A percentile compares a stretch with the other conserved stretches of the same genome.
These are phyloP conservation scores for Phorcus lineatus DNA, from an alignment of 2,888 invertebrate species.

Conservation along the genomic window DNA sequence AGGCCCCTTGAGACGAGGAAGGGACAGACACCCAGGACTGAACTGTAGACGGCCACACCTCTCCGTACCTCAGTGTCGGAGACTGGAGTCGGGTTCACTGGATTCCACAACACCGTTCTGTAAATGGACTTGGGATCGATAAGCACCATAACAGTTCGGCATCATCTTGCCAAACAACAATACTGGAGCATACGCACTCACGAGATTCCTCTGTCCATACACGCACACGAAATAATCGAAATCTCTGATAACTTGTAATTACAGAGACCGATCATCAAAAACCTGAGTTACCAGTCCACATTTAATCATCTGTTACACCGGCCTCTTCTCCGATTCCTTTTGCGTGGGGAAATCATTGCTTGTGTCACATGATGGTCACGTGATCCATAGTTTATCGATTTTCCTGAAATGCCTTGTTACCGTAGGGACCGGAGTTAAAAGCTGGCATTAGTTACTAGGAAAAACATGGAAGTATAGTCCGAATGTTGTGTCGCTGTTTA, in stretches of 20 bases:
- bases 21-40: background rate
- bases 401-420: background rate
- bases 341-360: background rate
- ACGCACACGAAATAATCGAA: background rate
- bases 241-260: background rate
- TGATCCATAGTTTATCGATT: background rate
- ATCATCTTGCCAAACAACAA: background rate
- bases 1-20: no score
- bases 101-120: constrained; percentile 12
- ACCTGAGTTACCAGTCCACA: background rate
- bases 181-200: background rate
- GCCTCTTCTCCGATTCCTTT: background rate
- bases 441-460: background rate
- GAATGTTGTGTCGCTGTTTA: no score
- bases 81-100: background rate
- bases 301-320: background rate
- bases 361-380: constrained; percentile 17
- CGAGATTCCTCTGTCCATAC: background rate
- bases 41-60: background rate
- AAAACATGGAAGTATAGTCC: no score
- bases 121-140: constrained; percentile 11
- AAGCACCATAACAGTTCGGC: background rate
- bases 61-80: background rate
- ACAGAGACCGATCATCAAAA: background rate
- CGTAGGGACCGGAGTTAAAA: background rate